Evolutionary conservation across 2,888 invertebrate genomes (phyloP).

Genomic region (Polyploca ridens): DNA sequence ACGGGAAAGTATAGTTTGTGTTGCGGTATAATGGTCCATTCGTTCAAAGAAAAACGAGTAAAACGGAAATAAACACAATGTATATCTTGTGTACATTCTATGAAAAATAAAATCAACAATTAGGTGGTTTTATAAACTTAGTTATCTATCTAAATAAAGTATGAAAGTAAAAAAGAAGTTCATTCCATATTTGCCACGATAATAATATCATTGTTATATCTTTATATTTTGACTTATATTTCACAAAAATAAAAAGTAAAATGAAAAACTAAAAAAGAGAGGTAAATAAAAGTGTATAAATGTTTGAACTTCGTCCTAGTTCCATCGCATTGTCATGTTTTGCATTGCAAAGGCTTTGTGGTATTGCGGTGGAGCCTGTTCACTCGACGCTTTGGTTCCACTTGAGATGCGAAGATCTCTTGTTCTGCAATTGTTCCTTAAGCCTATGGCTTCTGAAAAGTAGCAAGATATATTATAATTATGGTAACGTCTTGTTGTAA

Average conservation of each 20-base stretch:
- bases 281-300: not conserved
- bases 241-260: not conserved
- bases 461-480: too few species aligned
- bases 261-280: not conserved
- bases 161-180: not conserved
- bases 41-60: not conserved
- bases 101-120: not conserved
- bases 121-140: not conserved
- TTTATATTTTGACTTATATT: not conserved
- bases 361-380: not conserved
- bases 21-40: not conserved
- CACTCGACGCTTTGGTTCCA: not conserved
- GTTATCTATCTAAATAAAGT: not conserved
- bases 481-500: too few species aligned
- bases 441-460: not conserved
- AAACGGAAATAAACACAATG: not conserved
- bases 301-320: not conserved
- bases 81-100: not conserved
- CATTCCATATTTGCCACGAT: too few species aligned
- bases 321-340: slow-evolving; percentile 3
- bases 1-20: slow-evolving; percentile 3
- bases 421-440: not conserved
- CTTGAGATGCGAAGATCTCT: not conserved
- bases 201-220: too few species aligned
- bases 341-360: slow-evolving; percentile 7